Evolutionary conservation across 1,140 invertebrate genomes (phyloP).

Genomic region (Himalopsyche phryganea): DNA sequence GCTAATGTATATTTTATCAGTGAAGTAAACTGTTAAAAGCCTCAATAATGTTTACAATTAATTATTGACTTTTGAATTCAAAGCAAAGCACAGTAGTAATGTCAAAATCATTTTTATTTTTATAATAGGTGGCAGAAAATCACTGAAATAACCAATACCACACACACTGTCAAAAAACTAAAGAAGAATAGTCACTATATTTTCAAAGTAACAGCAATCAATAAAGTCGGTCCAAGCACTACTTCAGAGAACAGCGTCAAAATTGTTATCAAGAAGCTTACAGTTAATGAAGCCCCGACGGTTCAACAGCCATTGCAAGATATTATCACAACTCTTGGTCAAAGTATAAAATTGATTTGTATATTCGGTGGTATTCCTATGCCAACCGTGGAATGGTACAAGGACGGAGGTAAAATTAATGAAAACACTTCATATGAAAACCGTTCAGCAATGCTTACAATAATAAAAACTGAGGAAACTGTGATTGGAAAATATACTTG

Average conservation of each 20-base stretch:
- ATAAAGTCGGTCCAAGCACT: conserved; percentile 66
- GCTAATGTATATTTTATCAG: too few species aligned
- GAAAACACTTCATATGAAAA: conserved; percentile 66
- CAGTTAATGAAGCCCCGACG: conserved; percentile 54
- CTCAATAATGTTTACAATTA: too few species aligned
- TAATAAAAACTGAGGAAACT: conserved; percentile 62
- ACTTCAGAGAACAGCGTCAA: conserved; percentile 57
- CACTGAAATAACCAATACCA: conserved; percentile 63
- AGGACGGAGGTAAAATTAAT: conserved; percentile 55
- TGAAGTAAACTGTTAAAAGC: too few species aligned
- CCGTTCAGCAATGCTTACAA: conserved; percentile 67
- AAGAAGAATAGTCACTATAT: conserved; percentile 68
- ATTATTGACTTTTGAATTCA: too few species aligned
- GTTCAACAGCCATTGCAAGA: conserved; percentile 63
- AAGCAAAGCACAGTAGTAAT: too few species aligned
- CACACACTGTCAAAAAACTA: conserved; percentile 62
- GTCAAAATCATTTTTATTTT: conserved; percentile 16
- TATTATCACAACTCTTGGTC: conserved; percentile 53
- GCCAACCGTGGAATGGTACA: conserved; percentile 80
- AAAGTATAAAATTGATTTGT: conserved; percentile 66
- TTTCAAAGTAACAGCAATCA: conserved; percentile 74
- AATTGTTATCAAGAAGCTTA: conserved; percentile 54
- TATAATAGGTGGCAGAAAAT: conserved; percentile 63
- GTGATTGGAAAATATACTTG: conserved; percentile 69
- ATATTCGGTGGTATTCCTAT: conserved; percentile 77